Conservation (phyloP, 2,888 invertebrate genomes). For the Parelbella ahira region DNA sequence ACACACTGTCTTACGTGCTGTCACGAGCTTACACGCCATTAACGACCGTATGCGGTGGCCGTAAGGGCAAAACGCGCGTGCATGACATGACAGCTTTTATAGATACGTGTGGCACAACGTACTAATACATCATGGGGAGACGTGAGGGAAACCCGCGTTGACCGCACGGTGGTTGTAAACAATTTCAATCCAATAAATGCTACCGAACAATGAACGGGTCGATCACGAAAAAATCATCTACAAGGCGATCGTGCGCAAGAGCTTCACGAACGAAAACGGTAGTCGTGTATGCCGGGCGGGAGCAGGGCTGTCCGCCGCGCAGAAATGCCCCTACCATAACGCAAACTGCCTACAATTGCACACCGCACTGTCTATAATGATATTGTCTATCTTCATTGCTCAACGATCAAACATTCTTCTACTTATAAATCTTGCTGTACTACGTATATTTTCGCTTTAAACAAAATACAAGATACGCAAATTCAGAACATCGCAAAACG, state of each 20-base stretch:
- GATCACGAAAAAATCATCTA: conserved; percentile 80
- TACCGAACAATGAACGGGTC: conserved; percentile 74
- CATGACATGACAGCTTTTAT: conserved; percentile 25
- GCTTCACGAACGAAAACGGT: conserved; percentile 57
- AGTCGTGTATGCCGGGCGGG: conserved; percentile 54
- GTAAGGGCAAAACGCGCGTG: conserved; percentile 17
- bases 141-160: conserved; percentile 49
- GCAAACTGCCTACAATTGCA: conserved; percentile 15
- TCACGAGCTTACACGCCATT: conserved; percentile 9
- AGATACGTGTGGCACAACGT: conserved; percentile 28
- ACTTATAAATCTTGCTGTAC: no score
- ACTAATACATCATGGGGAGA: conserved; percentile 38
- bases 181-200: conserved; percentile 74
- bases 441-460: no score
- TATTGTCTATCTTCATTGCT: no score
- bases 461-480: no score
- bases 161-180: conserved; percentile 55
- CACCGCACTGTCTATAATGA: conserved; percentile 6
- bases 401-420: no score
- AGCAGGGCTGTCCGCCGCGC: conserved; percentile 27
- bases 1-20: conserved; percentile 23
- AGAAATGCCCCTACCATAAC: no score
- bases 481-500: no score
- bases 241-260: conserved; percentile 67
- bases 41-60: conserved; percentile 2